Conservation (phyloP, 2,888 invertebrate genomes). For the Leptothorax acervorum region DNA sequence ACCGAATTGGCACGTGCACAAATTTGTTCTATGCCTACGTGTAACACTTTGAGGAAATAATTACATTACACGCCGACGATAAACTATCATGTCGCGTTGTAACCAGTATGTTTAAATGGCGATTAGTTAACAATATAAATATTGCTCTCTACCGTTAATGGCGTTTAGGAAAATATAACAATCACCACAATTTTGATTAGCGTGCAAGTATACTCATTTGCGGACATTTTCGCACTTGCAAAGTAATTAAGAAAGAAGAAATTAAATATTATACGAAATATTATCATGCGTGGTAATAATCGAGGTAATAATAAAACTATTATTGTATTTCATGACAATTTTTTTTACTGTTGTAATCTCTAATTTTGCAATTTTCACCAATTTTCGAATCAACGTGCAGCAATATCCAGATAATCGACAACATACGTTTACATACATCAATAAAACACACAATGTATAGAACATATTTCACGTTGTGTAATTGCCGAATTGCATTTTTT, state of each 20-base stretch:
- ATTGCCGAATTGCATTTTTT: slow-evolving; percentile 36
- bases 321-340: neutral
- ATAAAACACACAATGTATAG: slow-evolving; percentile 26
- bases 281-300: neutral
- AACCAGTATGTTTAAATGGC: slow-evolving; percentile 50
- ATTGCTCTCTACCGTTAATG: neutral
- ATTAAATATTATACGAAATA: neutral
- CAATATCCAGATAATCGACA: neutral
- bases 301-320: neutral
- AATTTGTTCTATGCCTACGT: slow-evolving; percentile 31
- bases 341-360: neutral
- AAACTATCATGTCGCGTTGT: slow-evolving; percentile 59
- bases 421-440: neutral
- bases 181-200: neutral
- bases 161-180: slow-evolving; percentile 16
- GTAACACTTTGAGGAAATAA: slow-evolving; percentile 56
- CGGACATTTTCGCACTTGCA: neutral
- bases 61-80: slow-evolving; percentile 62
- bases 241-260: neutral
- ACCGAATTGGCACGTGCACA: slow-evolving; percentile 39
- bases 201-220: neutral
- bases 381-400: slow-evolving; percentile 22
- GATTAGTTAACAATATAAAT: slow-evolving; percentile 47
- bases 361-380: neutral
- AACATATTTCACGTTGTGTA: neutral